These are phyloP conservation scores for Cremastobaeus sp. DNA, from an alignment of 2,888 invertebrate species.

Conservation along the genomic window DNA sequence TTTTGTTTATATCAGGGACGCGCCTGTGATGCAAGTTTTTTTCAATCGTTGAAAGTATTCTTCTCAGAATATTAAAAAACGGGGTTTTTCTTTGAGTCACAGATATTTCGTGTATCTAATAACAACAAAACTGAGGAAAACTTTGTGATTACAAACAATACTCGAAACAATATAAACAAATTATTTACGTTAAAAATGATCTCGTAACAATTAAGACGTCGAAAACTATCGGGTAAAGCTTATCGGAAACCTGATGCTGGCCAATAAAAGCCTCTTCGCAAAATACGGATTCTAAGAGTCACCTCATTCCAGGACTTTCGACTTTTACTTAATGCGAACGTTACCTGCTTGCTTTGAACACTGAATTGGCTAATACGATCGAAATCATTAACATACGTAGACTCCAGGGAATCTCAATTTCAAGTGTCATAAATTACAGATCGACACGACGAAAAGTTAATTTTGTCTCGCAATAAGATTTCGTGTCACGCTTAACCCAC, in stretches of 20 bases:
- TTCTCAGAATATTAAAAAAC: too few relatives aligned
- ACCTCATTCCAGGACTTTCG: slow-evolving; percentile 39
- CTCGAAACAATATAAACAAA: too few relatives aligned
- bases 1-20: too few relatives aligned
- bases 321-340: slow-evolving; percentile 44
- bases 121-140: too few relatives aligned
- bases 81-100: too few relatives aligned
- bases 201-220: slow-evolving; percentile 30
- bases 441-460: slow-evolving; percentile 37
- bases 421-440: slow-evolving; percentile 43
- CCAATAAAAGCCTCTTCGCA: slow-evolving; percentile 37
- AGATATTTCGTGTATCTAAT: too few relatives aligned
- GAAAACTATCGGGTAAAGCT: slow-evolving; percentile 25
- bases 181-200: too few relatives aligned
- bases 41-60: too few relatives aligned
- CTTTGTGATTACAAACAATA: too few relatives aligned
- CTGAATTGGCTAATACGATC: slow-evolving; percentile 44
- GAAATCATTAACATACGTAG: slow-evolving; percentile 40
- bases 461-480: slow-evolving; percentile 41
- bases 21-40: too few relatives aligned
- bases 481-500: slow-evolving; percentile 53
- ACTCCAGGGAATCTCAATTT: slow-evolving; percentile 25
- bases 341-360: slow-evolving; percentile 41
- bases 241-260: slow-evolving; percentile 52
- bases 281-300: slow-evolving; percentile 21